Conservation (phyloP, 2,797 vertebrate genomes). For the Argya squamiceps region DNA sequence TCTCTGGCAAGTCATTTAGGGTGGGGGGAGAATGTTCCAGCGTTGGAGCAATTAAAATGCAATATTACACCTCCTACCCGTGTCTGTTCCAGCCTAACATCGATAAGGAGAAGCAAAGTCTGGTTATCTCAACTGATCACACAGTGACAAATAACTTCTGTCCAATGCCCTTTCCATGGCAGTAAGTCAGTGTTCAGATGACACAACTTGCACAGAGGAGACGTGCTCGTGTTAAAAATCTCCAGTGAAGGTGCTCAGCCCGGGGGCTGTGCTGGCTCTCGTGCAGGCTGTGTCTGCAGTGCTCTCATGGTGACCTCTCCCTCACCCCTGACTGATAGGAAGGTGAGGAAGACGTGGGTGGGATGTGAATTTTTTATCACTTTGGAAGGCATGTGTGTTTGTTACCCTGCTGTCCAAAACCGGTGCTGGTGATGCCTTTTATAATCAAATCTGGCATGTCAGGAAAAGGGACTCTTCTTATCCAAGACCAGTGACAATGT, state of each 20-base stretch:
- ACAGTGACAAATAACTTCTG: neutral
- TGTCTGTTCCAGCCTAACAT: neutral
- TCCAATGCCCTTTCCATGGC: neutral
- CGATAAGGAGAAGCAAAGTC: neutral
- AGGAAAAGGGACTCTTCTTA: neutral
- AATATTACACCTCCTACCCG: neutral
- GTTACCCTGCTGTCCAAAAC: neutral
- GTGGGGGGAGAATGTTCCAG: neutral
- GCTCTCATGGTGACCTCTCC: rapidly evolving
- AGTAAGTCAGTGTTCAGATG: neutral
- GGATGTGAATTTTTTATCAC: neutral
- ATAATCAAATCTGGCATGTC: neutral
- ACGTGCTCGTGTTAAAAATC: rapidly evolving
- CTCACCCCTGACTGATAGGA: rapidly evolving
- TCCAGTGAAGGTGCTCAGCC: neutral
- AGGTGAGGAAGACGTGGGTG: neutral
- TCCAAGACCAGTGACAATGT: neutral
- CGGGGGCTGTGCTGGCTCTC: neutral
- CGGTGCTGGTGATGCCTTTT: neutral
- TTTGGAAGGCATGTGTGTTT: rapidly evolving
- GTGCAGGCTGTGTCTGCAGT: rapidly evolving
- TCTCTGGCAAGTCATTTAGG: neutral
- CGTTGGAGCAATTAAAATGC: neutral
- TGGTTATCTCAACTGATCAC: neutral
- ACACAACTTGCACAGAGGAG: neutral